A percentile compares a stretch with the other conserved stretches of the same genome.
Evolutionary conservation across 2,797 vertebrate species (phyloP).

Genomic region (Danio aesculapii): DNA sequence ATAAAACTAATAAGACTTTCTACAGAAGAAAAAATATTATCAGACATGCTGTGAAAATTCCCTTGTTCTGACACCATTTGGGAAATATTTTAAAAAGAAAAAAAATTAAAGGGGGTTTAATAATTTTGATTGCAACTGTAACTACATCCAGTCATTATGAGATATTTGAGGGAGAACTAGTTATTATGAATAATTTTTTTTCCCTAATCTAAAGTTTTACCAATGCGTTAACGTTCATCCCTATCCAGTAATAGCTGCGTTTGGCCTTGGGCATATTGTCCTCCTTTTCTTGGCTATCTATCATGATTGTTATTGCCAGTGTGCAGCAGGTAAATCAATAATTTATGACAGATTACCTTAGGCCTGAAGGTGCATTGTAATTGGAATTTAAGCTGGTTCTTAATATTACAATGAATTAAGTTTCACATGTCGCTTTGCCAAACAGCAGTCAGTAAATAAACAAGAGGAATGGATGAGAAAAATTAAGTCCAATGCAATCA

Average conservation of each 20-base stretch:
- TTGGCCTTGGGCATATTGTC: not conserved
- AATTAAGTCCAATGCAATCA: not conserved
- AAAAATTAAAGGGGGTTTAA: no score
- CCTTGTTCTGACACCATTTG: no score
- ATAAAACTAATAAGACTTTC: no score
- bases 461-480: not conserved
- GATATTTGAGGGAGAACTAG: no score
- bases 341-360: slow-evolving; percentile 37
- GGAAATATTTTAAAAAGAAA: no score
- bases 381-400: slow-evolving; percentile 24
- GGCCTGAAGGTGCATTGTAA: slow-evolving; percentile 39
- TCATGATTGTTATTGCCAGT: slow-evolving; percentile 29
- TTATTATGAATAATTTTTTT: no score
- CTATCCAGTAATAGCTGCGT: not conserved
- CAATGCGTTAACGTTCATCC: not conserved
- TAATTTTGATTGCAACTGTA: no score
- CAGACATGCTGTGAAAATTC: no score
- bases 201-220: no score
- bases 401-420: slow-evolving; percentile 26
- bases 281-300: not conserved
- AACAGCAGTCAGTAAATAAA: slow-evolving; percentile 12
- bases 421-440: slow-evolving; percentile 16
- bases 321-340: slow-evolving; percentile 40
- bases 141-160: no score
- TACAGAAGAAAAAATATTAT: no score